A percentile compares a stretch with the other conserved stretches of the same genome.
phyloP scores from a whole-genome alignment of 1,140 invertebrate genomes.

The Cydia strobilella region DNA sequence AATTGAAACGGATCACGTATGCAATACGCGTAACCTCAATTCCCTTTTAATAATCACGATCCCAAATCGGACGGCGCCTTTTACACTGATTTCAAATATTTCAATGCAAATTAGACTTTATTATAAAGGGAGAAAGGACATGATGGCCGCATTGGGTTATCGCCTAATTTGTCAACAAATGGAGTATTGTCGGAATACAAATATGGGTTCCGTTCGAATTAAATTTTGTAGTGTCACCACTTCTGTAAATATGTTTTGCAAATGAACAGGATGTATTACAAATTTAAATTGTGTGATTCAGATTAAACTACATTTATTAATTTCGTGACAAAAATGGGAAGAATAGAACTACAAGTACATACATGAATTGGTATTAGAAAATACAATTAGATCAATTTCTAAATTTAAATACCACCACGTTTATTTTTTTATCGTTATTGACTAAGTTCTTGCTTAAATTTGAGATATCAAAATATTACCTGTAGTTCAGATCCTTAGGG shows the following conservation, averaged over 20 bases:
- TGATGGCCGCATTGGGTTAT: not conserved
- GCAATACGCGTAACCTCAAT: constrained; percentile 27
- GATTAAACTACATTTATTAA: no score
- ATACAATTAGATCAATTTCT: no score
- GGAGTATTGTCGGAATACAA: not conserved
- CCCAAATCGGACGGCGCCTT: not conserved
- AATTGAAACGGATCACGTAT: not conserved
- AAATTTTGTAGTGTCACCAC: not conserved
- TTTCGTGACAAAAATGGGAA: no score
- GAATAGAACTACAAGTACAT: no score
- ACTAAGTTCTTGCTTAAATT: no score
- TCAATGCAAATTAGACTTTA: not conserved
- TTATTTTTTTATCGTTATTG: no score
- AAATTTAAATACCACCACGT: no score
- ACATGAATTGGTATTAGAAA: no score
- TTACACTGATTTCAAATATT: not conserved
- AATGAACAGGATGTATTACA: not conserved
- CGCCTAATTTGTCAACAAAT: constrained; percentile 20
- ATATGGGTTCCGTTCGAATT: not conserved
- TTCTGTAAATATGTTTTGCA: not conserved
- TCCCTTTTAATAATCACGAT: constrained; percentile 19
- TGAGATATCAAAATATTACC: no score
- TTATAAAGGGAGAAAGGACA: not conserved
- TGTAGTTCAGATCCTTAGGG: no score
- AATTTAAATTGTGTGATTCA: no score